These are phyloP conservation scores for Periplaneta americana DNA, from an alignment of 1,140 invertebrate species.

Conservation along the genomic window DNA sequence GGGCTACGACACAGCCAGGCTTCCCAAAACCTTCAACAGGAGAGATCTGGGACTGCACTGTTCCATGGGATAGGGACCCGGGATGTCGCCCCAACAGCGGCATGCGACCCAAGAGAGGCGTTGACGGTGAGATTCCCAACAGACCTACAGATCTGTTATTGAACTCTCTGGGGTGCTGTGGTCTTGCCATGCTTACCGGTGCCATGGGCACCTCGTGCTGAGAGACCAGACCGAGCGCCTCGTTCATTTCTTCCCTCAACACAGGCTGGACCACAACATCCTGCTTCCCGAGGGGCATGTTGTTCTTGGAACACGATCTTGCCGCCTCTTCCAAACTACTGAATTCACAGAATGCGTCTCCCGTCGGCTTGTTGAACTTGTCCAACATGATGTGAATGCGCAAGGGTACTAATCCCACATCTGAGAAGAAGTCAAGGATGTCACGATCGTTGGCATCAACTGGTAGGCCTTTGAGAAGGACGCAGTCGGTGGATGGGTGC, in stretches of 20 bases:
- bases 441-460: slow-evolving; percentile 66
- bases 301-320: slow-evolving; percentile 64
- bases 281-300: slow-evolving; percentile 55
- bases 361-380: slow-evolving; percentile 58
- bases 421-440: slow-evolving; percentile 72
- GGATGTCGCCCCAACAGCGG: neutral
- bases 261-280: slow-evolving; percentile 61
- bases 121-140: neutral
- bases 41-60: neutral
- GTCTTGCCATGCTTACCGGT: neutral
- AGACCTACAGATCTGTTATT: neutral
- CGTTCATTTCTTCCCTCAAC: slow-evolving; percentile 51
- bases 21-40: slow-evolving; percentile 59
- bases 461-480: slow-evolving; percentile 70
- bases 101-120: neutral
- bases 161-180: neutral
- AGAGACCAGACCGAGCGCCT: slow-evolving; percentile 32
- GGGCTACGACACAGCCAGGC: slow-evolving; percentile 72
- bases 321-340: slow-evolving; percentile 57
- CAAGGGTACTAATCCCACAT: slow-evolving; percentile 65
- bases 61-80: neutral
- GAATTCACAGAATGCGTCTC: slow-evolving; percentile 86
- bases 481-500: slow-evolving; percentile 47
- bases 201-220: neutral
- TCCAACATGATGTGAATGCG: slow-evolving; percentile 68